Evolutionary conservation across 2,113 vertebrate species (phyloP).

Genomic region (Osmerus mordax): DNA sequence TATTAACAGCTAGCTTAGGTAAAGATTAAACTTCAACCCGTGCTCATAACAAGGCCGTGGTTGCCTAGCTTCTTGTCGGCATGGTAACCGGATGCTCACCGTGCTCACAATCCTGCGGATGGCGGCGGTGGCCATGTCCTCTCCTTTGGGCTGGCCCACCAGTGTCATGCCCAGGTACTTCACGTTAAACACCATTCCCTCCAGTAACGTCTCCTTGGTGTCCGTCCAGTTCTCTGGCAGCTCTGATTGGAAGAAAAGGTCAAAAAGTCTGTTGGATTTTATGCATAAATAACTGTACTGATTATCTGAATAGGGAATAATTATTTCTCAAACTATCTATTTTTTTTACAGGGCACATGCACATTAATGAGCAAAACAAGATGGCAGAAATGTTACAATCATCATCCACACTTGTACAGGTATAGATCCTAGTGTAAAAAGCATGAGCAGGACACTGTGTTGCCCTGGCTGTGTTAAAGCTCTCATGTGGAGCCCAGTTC

Average conservation of each 20-base stretch:
- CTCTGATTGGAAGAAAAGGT: conserved; percentile 64
- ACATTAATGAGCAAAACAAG: too few species aligned
- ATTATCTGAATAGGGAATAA: too few species aligned
- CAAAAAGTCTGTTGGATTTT: neutral
- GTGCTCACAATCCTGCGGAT: conserved; percentile 82
- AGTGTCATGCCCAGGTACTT: conserved; percentile 90
- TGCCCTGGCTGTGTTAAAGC: neutral
- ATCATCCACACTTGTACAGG: too few species aligned
- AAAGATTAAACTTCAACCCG: neutral
- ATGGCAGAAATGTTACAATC: too few species aligned
- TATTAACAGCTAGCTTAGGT: neutral
- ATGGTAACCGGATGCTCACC: conserved; percentile 59
- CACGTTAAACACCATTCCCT: conserved; percentile 87
- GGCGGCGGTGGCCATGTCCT: conserved; percentile 86
- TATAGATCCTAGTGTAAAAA: too few species aligned
- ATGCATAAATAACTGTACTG: neutral
- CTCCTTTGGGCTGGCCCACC: conserved; percentile 88
- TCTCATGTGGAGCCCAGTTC: conserved; percentile 30
- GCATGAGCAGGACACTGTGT: neutral
- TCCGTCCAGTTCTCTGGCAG: conserved; percentile 85
- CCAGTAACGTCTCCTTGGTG: conserved; percentile 83
- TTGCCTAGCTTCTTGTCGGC: neutral
- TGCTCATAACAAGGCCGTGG: neutral
- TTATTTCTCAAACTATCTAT: too few species aligned
- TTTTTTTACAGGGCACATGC: too few species aligned